Percentiles rank a stretch among this genome's conserved stretches.
phyloP scores from a whole-genome alignment of 1,140 invertebrate species.

The Macrosteles quadrilineatus region DNA sequence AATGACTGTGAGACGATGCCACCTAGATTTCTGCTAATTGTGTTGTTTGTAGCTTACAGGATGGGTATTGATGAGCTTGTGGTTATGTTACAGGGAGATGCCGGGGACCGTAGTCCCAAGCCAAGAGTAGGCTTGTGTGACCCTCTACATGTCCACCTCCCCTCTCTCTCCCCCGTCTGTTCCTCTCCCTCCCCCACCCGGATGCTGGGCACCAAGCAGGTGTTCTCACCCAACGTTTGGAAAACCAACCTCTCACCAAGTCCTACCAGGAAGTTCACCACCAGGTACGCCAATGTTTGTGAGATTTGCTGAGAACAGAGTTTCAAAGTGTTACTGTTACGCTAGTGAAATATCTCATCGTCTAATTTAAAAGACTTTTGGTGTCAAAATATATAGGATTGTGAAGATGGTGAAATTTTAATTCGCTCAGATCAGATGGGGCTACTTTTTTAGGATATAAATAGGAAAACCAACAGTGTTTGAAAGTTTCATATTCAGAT shows the following conservation, averaged over 20 bases:
- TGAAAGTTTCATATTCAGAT: too few relatives aligned
- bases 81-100: conserved; percentile 48
- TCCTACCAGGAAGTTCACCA: conserved; percentile 78
- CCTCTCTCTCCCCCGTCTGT: conserved; percentile 50
- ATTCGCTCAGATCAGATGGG: too few relatives aligned
- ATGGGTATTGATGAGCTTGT: too few relatives aligned
- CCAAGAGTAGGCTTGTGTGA: conserved; percentile 32
- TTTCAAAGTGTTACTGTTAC: too few relatives aligned
- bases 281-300: conserved; percentile 52
- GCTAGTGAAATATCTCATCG: too few relatives aligned
- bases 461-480: too few relatives aligned
- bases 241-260: conserved; percentile 73
- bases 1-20: conserved; percentile 74
- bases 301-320: too few relatives aligned
- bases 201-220: conserved; percentile 43
- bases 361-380: too few relatives aligned
- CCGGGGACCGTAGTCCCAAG: background rate
- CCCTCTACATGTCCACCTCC: conserved; percentile 49
- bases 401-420: too few relatives aligned
- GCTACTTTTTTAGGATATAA: too few relatives aligned
- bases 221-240: conserved; percentile 38
- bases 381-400: too few relatives aligned
- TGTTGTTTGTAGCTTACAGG: too few relatives aligned
- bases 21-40: conserved; percentile 81
- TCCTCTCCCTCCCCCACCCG: conserved; percentile 69